These are phyloP conservation scores for Tetranychus cinnabarinus DNA, from an alignment of 1,140 invertebrate genomes.

Conservation along the genomic window DNA sequence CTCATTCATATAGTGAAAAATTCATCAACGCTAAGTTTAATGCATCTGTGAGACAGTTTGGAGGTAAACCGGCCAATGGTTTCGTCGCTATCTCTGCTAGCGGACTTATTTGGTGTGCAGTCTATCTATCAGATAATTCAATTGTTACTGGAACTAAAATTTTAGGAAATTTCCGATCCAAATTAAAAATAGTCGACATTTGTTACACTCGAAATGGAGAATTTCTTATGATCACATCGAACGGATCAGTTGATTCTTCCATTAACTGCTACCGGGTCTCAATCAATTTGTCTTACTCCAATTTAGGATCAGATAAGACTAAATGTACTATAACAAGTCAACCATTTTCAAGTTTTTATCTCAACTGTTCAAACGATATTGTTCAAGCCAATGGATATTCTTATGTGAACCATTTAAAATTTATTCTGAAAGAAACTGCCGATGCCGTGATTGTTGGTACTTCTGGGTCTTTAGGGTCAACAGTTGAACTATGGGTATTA, in stretches of 20 bases:
- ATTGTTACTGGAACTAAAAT: conserved; percentile 27
- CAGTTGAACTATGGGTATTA: conserved; percentile 50
- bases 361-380: conserved; percentile 23
- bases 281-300: conserved; percentile 13
- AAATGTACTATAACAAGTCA: conserved; percentile 26
- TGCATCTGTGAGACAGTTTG: conserved; percentile 61
- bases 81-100: conserved; percentile 55
- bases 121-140: conserved; percentile 11
- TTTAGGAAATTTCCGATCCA: conserved; percentile 41
- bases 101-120: conserved; percentile 31
- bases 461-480: conserved; percentile 18
- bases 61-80: conserved; percentile 51
- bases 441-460: conserved; percentile 52
- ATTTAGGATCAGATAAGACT: neutral
- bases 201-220: conserved; percentile 52
- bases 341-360: conserved; percentile 53
- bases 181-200: conserved; percentile 45
- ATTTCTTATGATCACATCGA: conserved; percentile 44
- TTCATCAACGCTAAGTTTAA: conserved; percentile 46
- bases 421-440: conserved; percentile 50
- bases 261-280: conserved; percentile 49
- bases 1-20: conserved; percentile 52
- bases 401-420: conserved; percentile 43
- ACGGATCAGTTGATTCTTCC: conserved; percentile 38
- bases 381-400: neutral